Evolutionary conservation across 2,797 vertebrate species (phyloP).

Genomic region (Rhinoraja longicauda): DNA sequence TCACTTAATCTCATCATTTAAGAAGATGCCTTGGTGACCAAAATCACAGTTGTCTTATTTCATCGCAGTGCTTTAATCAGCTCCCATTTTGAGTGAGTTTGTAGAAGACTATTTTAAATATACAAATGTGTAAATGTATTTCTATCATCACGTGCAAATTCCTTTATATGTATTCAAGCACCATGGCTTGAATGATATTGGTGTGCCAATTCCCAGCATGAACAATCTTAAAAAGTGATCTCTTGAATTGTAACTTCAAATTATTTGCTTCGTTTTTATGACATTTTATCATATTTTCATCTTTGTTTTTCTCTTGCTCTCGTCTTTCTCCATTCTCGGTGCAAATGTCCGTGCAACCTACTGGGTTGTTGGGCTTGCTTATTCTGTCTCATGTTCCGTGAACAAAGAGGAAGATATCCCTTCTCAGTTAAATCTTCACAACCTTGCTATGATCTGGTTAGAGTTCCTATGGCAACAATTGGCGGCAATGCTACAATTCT

Average conservation of each 20-base stretch:
- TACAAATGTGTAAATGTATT: neutral
- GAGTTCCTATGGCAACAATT: constrained; percentile 2
- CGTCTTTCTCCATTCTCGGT: neutral
- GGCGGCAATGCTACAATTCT: neutral
- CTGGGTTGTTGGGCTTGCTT: neutral
- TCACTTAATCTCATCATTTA: too few relatives aligned
- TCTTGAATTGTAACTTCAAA: neutral
- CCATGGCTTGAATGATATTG: neutral
- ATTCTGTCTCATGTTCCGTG: neutral
- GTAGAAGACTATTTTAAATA: neutral
- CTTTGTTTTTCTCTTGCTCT: neutral
- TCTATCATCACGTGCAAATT: neutral
- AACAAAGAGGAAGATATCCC: neutral
- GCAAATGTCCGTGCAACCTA: neutral
- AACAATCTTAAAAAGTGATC: neutral
- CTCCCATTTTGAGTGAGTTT: too few relatives aligned
- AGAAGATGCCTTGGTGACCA: too few relatives aligned
- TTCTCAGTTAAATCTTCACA: neutral
- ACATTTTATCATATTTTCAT: neutral
- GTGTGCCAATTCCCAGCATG: neutral
- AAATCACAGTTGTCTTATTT: too few relatives aligned
- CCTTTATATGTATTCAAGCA: neutral
- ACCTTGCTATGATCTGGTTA: neutral
- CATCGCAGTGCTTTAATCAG: too few relatives aligned
- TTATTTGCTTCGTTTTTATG: neutral